These are phyloP conservation scores for Callionymus lyra DNA, from an alignment of 2,113 vertebrate species.

Conservation along the genomic window DNA sequence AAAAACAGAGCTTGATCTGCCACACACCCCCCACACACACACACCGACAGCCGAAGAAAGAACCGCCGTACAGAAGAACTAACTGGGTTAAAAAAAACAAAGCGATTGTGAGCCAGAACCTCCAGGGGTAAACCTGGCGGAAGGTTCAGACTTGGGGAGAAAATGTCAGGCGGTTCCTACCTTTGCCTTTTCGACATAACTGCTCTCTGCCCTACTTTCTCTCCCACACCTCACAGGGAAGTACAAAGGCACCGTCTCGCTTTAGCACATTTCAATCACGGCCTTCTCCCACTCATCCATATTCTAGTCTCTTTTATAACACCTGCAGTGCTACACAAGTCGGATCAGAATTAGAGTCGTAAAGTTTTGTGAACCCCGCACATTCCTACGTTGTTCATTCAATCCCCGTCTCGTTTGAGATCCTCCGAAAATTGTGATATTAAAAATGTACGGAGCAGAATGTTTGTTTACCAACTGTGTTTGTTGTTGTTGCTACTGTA, in stretches of 20 bases:
- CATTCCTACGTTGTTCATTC: background rate
- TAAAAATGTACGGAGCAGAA: too few relatives aligned
- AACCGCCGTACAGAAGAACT: slow-evolving; percentile 16
- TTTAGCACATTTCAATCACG: slow-evolving; percentile 39
- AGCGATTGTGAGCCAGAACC: slow-evolving; percentile 26
- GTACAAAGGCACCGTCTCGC: slow-evolving; percentile 24
- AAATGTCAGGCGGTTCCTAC: slow-evolving; percentile 30
- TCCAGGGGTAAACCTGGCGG: slow-evolving; percentile 28
- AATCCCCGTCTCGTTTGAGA: too few relatives aligned
- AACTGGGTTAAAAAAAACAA: slow-evolving; percentile 35
- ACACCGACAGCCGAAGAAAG: slow-evolving; percentile 10
- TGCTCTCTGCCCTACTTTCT: slow-evolving; percentile 41
- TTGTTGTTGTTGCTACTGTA: too few relatives aligned
- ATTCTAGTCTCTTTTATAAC: slow-evolving; percentile 31
- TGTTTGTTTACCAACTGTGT: too few relatives aligned
- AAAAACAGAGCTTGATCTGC: slow-evolving; percentile 10
- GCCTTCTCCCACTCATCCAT: slow-evolving; percentile 37
- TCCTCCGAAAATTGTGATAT: too few relatives aligned
- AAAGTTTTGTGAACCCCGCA: too few relatives aligned
- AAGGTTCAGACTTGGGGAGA: slow-evolving; percentile 17
- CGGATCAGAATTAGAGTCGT: slow-evolving; percentile 1
- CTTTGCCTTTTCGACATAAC: slow-evolving; percentile 28
- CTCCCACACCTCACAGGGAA: slow-evolving; percentile 20
- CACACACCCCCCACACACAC: slow-evolving; percentile 6
- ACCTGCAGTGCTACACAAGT: slow-evolving; percentile 19